Evolutionary conservation across 2,113 vertebrate genomes (phyloP), one percentile per base, ranked within the genome.

Genomic region (Sinocyclocheilus anshuiensis): DNA sequence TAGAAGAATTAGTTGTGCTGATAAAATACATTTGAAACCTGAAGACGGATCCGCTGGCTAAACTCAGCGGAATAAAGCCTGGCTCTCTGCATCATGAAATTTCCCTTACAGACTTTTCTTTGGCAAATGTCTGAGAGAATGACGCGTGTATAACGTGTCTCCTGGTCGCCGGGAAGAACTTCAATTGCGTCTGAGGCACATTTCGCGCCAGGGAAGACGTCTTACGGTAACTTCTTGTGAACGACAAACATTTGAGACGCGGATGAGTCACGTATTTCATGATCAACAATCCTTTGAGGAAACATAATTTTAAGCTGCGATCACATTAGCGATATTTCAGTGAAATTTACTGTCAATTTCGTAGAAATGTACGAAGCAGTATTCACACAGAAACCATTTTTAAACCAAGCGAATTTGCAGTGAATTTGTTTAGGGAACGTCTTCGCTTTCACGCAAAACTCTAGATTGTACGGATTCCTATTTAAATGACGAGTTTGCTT

Each of bases 11-110:
- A 94, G 92, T 96, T 97, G 96, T 97, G 96, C 97, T 97, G 96
- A 97, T 94, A 95, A 92, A 95, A 90, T 93, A 90, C 89, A 93
- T 89, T 91, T 94, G 91, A 96, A 96, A 97, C 97, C 96, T 98
- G 97, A 97, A 97, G 95, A 96, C 94, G 94, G 94, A 95, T 93
- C 95, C 93, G 93, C 89, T 93, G 93, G 95, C 89, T 89, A 95
- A 95, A 95, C 92, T 94, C 93, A 96, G 95, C 94, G 90, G 89
- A 90, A 91, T 92, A 95, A 80, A 91, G 89, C 94, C 92, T 95
- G 91, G 81, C 90, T 92, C 94, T 89, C 88, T 85, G 55, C 86
- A 83, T 61, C 67, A 82, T 78, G 83, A 45, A 89, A 88, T 89
- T 92, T 90, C 48, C 85, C 91, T 91, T 89, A 83, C 92, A 91